Conservation (phyloP, 2,113 vertebrate species). For the Hylia prasina region DNA sequence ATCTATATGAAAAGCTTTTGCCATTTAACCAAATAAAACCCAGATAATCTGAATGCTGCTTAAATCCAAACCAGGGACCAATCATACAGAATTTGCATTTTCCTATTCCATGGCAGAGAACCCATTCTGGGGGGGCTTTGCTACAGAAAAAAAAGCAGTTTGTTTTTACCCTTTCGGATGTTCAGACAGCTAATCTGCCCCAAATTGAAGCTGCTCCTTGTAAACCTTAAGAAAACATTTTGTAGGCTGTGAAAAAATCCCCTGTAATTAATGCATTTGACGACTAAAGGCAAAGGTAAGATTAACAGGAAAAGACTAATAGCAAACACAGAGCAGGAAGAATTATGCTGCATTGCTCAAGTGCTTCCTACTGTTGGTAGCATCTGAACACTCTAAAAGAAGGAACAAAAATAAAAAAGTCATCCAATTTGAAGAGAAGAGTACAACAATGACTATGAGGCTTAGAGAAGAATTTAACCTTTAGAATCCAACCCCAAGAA, state of each 20-base stretch:
- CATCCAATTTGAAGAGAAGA: not conserved
- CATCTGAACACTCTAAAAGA: not conserved
- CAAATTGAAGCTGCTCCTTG: not conserved
- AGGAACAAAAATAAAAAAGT: not conserved
- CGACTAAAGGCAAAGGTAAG: not conserved
- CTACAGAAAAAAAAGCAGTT: not conserved
- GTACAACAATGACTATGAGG: not conserved
- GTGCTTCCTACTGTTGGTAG: not conserved
- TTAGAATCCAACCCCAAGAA: not conserved
- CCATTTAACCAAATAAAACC: not conserved
- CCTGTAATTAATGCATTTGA: not conserved
- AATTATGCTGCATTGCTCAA: not conserved
- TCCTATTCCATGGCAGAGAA: not conserved
- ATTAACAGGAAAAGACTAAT: not conserved
- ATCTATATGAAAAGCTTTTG: not conserved
- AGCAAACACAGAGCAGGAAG: not conserved
- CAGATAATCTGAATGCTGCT: not conserved
- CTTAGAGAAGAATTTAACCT: not conserved
- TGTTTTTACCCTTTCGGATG: not conserved
- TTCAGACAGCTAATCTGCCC: not conserved
- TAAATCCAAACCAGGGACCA: not conserved
- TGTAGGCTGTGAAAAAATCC: not conserved
- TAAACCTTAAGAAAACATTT: not conserved
- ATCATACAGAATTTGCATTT: not conserved
- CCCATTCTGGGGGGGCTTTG: accelerated